Percentiles rank a stretch among this genome's conserved stretches.
Conservation (phyloP, 2,888 invertebrate genomes). For the Papilio elwesi region DNA sequence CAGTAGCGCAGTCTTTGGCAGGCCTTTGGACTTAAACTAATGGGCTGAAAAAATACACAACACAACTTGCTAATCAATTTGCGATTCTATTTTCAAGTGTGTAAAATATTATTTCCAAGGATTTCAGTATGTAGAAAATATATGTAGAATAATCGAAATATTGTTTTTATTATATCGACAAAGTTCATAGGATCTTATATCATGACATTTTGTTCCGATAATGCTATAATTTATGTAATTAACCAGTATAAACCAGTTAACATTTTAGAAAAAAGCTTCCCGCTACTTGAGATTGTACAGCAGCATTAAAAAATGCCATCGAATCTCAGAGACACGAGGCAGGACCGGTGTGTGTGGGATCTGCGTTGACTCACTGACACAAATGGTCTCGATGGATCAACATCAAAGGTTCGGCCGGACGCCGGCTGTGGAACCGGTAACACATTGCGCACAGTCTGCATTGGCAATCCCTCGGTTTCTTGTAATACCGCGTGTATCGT, state of each 20-base stretch:
- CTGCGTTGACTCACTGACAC: conserved; percentile 7
- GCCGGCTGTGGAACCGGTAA: not conserved
- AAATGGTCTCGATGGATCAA: conserved; percentile 13
- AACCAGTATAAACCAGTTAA: no score
- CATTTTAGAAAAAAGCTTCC: no score
- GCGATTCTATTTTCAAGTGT: not conserved
- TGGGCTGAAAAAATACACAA: not conserved
- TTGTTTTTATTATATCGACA: no score
- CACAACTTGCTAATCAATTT: not conserved
- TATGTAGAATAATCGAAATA: no score
- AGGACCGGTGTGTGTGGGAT: not conserved
- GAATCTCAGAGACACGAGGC: not conserved
- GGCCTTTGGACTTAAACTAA: conserved; percentile 1
- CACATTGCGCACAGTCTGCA: not conserved
- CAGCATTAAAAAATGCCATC: not conserved
- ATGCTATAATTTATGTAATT: no score
- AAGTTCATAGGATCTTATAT: no score
- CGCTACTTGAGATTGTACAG: not conserved
- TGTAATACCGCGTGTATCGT: not conserved
- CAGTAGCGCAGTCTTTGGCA: not conserved
- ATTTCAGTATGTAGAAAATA: no score
- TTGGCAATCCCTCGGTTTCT: not conserved
- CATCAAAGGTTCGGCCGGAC: conserved; percentile 1
- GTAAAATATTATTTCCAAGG: not conserved
- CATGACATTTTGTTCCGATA: no score